phyloP scores from a whole-genome alignment of 2,888 invertebrate genomes.

The Branchellion lobata region DNA sequence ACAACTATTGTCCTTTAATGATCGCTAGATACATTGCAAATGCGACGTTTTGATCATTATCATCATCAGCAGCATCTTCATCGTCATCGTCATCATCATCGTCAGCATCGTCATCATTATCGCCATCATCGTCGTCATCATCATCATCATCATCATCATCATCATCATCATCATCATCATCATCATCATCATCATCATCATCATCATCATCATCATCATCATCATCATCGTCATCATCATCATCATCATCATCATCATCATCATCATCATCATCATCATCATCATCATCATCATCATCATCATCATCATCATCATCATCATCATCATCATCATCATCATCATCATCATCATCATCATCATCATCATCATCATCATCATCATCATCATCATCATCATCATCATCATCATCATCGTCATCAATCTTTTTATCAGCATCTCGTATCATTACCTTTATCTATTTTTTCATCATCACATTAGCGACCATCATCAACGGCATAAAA shows the following conservation, averaged over 20 bases:
- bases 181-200: not conserved
- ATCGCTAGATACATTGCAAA: no score
- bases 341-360: not conserved
- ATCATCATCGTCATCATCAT: not conserved
- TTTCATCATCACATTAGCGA: conserved; percentile 9
- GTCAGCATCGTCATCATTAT: conserved; percentile 16
- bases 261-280: not conserved
- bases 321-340: not conserved
- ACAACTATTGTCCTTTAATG: no score
- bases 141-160: conserved; percentile 26
- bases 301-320: conserved; percentile 3
- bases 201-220: not conserved
- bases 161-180: conserved; percentile 3
- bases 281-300: not conserved
- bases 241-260: not conserved
- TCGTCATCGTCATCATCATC: conserved; percentile 13
- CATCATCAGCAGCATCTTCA: not conserved
- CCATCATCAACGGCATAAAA: no score
- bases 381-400: not conserved
- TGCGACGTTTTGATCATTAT: not conserved
- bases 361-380: conserved; percentile 9
- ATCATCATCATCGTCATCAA: conserved; percentile 43
- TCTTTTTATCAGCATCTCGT: not conserved
- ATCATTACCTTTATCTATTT: no score
- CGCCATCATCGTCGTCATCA: conserved; percentile 11